Evolutionary conservation across 2,113 vertebrate genomes (phyloP).

Genomic region (Etia nguti): DNA sequence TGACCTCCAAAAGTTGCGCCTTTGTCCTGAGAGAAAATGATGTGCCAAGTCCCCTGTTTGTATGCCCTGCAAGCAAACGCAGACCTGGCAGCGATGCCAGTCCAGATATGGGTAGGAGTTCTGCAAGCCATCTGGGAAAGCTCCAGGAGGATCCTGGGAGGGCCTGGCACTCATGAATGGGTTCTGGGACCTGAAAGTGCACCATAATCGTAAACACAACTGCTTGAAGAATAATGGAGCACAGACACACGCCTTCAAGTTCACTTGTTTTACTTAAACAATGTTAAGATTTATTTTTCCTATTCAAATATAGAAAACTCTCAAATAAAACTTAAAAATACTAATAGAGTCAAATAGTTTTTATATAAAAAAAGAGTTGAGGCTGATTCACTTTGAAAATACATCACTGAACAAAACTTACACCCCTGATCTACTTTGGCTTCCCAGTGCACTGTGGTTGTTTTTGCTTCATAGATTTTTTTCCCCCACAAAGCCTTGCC

Average conservation of each 20-base stretch:
- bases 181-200: constrained; percentile 4
- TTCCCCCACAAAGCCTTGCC: background rate
- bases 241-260: background rate
- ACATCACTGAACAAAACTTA: background rate
- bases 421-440: background rate
- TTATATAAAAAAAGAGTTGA: background rate
- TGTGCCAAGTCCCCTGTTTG: constrained; percentile 69
- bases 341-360: background rate
- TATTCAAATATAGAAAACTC: background rate
- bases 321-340: background rate
- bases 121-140: constrained; percentile 75
- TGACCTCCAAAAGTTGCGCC: constrained; percentile 72
- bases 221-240: background rate
- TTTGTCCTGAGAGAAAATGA: constrained; percentile 57
- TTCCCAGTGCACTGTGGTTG: background rate
- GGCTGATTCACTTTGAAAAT: background rate
- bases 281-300: background rate
- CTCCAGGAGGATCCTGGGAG: constrained; percentile 68
- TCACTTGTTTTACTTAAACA: background rate
- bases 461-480: background rate
- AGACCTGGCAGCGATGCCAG: constrained; percentile 55
- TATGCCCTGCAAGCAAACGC: constrained; percentile 41
- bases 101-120: constrained; percentile 59
- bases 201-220: constrained; percentile 46
- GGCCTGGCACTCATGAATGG: constrained; percentile 42